A percentile compares a stretch with the other conserved stretches of the same genome.
Evolutionary conservation across 2,888 invertebrate genomes (phyloP).

Genomic region (Punctoribates punctum): DNA sequence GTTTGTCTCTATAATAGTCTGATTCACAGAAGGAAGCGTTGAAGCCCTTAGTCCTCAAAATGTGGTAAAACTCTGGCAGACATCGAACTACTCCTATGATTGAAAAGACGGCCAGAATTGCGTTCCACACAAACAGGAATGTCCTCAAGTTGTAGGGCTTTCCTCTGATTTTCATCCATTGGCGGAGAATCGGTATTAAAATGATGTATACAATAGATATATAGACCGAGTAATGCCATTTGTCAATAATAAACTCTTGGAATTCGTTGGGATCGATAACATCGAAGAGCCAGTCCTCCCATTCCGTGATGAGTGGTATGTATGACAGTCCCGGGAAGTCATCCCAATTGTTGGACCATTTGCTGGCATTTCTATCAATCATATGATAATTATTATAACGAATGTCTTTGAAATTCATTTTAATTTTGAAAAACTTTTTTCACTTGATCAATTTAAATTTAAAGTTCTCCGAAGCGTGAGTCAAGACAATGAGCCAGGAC

Average conservation of each 20-base stretch:
- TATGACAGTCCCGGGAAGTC: neutral
- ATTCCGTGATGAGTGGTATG: neutral
- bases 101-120: conserved; percentile 12
- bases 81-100: conserved; percentile 30
- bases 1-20: neutral
- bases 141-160: neutral
- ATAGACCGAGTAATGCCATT: conserved; percentile 38
- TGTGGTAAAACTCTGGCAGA: conserved; percentile 30
- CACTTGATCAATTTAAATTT: no score
- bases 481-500: no score
- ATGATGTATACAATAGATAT: neutral
- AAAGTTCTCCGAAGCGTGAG: no score
- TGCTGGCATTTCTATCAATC: neutral
- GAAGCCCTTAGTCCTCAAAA: neutral
- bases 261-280: no score
- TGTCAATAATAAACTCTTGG: neutral
- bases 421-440: no score
- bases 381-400: conserved; percentile 17
- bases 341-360: neutral
- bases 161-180: neutral
- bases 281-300: conserved; percentile 3
- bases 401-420: conserved; percentile 4
- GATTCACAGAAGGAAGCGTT: no score
- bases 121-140: neutral
- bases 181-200: neutral